Base-by-base conservation (phyloP, 2,888 invertebrate species). In the Euproctis similis region DNA sequence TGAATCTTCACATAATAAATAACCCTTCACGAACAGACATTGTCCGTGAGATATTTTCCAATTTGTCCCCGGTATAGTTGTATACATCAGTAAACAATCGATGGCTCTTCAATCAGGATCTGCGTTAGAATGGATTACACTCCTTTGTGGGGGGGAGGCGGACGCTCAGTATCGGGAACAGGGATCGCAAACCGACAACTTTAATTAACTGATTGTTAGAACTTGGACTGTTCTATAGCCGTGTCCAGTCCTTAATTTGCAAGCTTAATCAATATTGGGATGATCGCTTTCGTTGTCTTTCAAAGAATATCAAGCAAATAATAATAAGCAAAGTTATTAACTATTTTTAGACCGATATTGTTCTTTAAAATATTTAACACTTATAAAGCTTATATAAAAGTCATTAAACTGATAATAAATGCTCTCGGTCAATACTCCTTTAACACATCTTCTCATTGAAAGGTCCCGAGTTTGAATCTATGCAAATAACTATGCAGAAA, bases 191-290 rank as follows among this genome's bases (percentile, higher is more conserved):
- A 33, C 36, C 41, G 40, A 40, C 38, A 39, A 49, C 42, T 47
- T 49, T 51, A 49, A 49, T 49, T 51, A 51, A 44, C 47, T 34
- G 30, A 31, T 32, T 35, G 36, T 31, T 16, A 14, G 30, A 44
- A 46, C 11, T 46, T 40, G 17, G 33, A 11, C 18, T 13, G 25
- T 28, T n/a, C n/a, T n/a, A 14, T 24, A 29, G 12, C 23, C 12
- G 21, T 34, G 37, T 26, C 35, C 30, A 36, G 35, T 31, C 24
- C 34, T 35, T 25, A 34, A 37, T 38, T 36, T 34, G 33, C 39
- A 36, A 28, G 30, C 11, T 11, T 35, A 28, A 46, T 46, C 34
- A 34, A 36, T 50, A 36, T 26, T 12, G 13, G 28, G 31, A 12
- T 24, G 24, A 17, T 9, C 35, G 26, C 35, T 34, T 34, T 11